These are phyloP conservation scores for Physeter macrocephalus DNA, from an alignment of 2,113 vertebrate genomes.

Conservation along the genomic window DNA sequence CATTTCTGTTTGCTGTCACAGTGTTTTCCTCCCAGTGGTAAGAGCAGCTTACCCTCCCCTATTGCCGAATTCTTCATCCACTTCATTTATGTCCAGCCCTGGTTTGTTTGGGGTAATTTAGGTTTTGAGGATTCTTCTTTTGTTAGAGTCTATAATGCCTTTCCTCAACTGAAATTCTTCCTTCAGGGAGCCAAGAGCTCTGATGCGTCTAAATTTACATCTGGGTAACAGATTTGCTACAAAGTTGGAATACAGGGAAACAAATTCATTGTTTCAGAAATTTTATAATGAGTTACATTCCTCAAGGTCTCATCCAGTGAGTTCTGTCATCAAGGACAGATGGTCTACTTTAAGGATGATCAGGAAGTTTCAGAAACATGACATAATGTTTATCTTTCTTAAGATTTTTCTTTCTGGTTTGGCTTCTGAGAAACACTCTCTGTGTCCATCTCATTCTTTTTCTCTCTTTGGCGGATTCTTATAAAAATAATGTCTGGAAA, in stretches of 20 bases:
- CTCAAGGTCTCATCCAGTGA: constrained; percentile 49
- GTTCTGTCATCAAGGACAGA: constrained; percentile 50
- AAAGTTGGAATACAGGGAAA: constrained; percentile 59
- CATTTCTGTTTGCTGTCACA: not conserved
- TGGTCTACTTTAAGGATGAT: constrained; percentile 57
- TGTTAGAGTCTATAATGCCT: constrained; percentile 47
- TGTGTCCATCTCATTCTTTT: not conserved
- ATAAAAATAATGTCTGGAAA: constrained; percentile 38
- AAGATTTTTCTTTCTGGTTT: constrained; percentile 55
- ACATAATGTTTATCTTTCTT: constrained; percentile 60
- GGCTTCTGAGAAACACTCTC: constrained; percentile 34
- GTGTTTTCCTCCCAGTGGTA: not conserved
- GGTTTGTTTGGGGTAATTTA: constrained; percentile 65
- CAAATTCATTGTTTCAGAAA: constrained; percentile 61
- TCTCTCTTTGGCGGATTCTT: not conserved
- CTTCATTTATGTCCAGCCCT: not conserved
- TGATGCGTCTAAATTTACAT: constrained; percentile 71
- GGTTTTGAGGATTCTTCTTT: constrained; percentile 60
- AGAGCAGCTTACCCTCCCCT: constrained; percentile 19
- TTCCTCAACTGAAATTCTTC: constrained; percentile 70
- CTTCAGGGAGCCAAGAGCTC: constrained; percentile 62
- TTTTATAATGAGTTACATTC: constrained; percentile 59
- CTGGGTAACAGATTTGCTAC: constrained; percentile 71
- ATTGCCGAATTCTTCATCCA: not conserved
- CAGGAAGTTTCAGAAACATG: constrained; percentile 69